Evolutionary conservation across 1,140 invertebrate species (phyloP), one percentile per base, ranked within the genome.

Genomic region (Riptortus pedestris): DNA sequence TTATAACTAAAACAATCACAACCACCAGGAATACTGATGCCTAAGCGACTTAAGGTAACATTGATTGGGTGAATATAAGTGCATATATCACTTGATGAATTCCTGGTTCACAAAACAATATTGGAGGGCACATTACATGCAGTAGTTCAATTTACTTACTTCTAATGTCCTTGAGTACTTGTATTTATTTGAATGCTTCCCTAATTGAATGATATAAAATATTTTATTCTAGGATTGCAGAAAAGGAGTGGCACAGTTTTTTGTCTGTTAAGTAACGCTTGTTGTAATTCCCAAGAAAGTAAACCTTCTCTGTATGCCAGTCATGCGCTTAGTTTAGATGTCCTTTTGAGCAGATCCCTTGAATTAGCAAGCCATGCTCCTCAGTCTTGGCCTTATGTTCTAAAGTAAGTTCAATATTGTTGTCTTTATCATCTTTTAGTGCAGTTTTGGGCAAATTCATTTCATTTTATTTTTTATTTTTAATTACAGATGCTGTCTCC

Each of bases 371-470:
- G 90, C 65, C 91, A 94, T 71, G 88, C 90, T 27, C 81, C 87
- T 43, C 89, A 93, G 65, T 95, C 91, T 71, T 96, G 93, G 93
- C 85, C 86, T 33, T 91, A 94, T 73, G 88, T 96, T 63, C 93
- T 96, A 72, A 85, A 86, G 74, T 93, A 84, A 9, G 14, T 38
- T 5, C 5, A 38, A 38, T 38, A 72, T 70, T 66, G n/a, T 14
- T 27, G 24, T 9, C 9, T n/a, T 20, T 60, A 60, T 43, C 16
- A 24, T 24, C 26, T 20, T 33, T 31, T 33, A 43, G 7, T 26
- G 18, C 9, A 18, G 18, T 57, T 20, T n/a, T n/a, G n/a, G n/a
- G n/a, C n/a, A n/a, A n/a, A n/a, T n/a, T n/a, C n/a, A n/a, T n/a
- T n/a, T 62, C n/a, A n/a, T n/a, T 38, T 38, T 38, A 38, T 38